Percentiles rank a stretch among this genome's conserved stretches.
Evolutionary conservation across 2,113 vertebrate genomes (phyloP).

Genomic region (Cyanoderma ruficeps): DNA sequence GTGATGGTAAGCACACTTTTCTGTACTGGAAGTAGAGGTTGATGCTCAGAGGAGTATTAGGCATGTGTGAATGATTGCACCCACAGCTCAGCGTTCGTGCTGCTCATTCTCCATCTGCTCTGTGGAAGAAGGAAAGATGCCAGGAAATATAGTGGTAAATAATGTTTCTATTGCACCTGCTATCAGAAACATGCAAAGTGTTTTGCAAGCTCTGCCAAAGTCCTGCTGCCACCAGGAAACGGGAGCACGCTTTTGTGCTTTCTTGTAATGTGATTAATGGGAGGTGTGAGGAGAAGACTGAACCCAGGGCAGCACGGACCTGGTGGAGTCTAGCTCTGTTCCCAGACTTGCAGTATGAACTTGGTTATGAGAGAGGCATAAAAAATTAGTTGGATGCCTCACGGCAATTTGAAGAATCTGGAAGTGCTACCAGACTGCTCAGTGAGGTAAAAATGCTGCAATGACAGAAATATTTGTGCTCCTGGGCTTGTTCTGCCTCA

Average conservation of each 20-base stretch:
- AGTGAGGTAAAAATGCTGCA: not conserved
- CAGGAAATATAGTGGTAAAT: constrained; percentile 40
- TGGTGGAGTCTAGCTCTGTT: not conserved
- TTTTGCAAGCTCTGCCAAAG: not conserved
- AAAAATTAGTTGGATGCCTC: not conserved
- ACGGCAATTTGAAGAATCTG: not conserved
- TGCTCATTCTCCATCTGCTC: constrained; percentile 56
- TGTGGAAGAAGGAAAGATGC: not conserved
- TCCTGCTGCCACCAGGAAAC: not conserved
- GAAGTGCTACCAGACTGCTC: not conserved
- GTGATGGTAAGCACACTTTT: not conserved
- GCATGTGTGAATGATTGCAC: constrained; percentile 9
- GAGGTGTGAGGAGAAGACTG: not conserved
- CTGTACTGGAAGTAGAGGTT: not conserved
- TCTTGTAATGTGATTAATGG: not conserved
- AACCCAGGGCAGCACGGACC: not conserved
- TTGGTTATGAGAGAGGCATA: not conserved
- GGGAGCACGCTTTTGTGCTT: not conserved
- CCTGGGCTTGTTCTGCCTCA: not conserved
- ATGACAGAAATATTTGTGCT: not conserved
- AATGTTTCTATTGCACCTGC: constrained; percentile 43
- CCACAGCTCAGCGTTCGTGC: not conserved
- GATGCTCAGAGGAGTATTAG: constrained; percentile 11
- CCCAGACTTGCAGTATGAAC: not conserved
- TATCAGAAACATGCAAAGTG: not conserved